These are phyloP conservation scores for Ceratothoa steindachneri DNA, from an alignment of 2,888 invertebrate genomes.

Conservation along the genomic window DNA sequence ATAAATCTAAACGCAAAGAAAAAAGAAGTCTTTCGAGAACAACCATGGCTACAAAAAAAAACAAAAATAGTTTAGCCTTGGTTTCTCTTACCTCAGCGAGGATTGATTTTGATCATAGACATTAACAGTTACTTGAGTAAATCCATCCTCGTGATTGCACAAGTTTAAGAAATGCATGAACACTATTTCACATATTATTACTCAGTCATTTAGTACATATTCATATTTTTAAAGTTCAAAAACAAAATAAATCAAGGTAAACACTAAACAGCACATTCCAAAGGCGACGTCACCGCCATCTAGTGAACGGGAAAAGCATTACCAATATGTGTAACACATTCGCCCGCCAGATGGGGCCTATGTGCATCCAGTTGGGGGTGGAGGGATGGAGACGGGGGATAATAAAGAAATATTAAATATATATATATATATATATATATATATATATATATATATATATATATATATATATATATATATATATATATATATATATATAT, in stretches of 20 bases:
- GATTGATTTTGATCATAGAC: neutral
- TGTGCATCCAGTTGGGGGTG: neutral
- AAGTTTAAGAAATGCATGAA: neutral
- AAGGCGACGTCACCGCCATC: slow-evolving; percentile 7
- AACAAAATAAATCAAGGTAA: neutral
- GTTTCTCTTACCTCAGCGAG: neutral
- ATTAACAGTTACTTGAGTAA: neutral
- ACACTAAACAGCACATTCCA: neutral
- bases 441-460: neutral
- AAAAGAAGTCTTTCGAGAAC: neutral
- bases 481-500: neutral
- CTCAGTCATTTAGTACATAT: neutral
- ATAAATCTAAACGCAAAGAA: too few species aligned
- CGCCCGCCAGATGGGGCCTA: neutral
- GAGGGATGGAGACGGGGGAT: neutral
- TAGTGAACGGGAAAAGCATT: neutral
- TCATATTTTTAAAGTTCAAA: neutral
- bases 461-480: slow-evolving; percentile 1
- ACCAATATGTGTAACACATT: slow-evolving; percentile 3
- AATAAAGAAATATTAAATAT: neutral
- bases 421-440: neutral
- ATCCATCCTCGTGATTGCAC: neutral
- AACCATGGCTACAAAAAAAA: too few species aligned
- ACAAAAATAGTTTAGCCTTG: neutral
- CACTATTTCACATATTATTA: neutral